These are phyloP conservation scores for Baryphthengus martii DNA, from an alignment of 2,113 vertebrate genomes.

Conservation along the genomic window DNA sequence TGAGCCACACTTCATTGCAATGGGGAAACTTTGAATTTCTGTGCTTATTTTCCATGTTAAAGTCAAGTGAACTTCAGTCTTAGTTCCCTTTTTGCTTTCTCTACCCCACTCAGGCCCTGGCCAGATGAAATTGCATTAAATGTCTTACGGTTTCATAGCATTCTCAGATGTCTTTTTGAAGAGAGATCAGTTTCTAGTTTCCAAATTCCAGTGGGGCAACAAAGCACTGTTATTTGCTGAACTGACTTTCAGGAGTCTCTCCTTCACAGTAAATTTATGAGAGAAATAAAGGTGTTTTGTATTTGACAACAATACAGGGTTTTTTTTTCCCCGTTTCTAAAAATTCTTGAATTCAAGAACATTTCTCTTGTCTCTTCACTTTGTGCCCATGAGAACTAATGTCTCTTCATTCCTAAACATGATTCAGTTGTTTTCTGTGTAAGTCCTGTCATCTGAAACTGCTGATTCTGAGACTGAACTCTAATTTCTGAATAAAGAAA, in stretches of 20 bases:
- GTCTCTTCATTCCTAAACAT: neutral
- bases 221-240: neutral
- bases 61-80: neutral
- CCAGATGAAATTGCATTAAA: neutral
- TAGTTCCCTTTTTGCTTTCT: neutral
- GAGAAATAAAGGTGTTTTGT: neutral
- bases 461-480: neutral
- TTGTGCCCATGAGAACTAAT: neutral
- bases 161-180: neutral
- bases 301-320: neutral
- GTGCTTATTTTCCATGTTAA: neutral
- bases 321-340: neutral
- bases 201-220: neutral
- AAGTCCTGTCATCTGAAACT: neutral
- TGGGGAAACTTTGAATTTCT: neutral
- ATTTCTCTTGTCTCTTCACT: neutral
- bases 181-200: neutral
- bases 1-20: neutral
- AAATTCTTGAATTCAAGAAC: neutral
- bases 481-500: neutral
- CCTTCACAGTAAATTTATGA: neutral
- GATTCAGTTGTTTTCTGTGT: neutral
- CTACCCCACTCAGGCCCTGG: neutral
- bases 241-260: neutral
- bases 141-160: neutral